Evolutionary conservation across 1,140 invertebrate species (phyloP).

Genomic region (Ruditapes philippinarum): DNA sequence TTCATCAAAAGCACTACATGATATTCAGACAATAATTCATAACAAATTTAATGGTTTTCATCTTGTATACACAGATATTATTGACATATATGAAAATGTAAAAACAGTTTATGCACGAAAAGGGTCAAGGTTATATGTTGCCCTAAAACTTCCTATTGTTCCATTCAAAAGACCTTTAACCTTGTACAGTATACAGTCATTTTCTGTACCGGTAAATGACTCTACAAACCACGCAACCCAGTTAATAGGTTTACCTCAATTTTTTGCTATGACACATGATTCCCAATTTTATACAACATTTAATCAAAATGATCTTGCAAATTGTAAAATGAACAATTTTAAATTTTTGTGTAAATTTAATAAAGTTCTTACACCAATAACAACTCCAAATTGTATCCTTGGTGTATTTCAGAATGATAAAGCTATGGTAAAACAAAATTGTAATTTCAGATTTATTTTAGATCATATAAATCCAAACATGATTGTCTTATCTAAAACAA

Average conservation of each 20-base stretch:
- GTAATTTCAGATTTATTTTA: conserved; percentile 61
- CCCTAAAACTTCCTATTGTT: conserved; percentile 7
- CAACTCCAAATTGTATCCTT: conserved; percentile 18
- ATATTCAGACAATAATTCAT: background rate
- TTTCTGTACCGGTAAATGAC: conserved; percentile 35
- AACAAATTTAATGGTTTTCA: conserved; percentile 21
- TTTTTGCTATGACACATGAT: no score
- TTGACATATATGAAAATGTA: conserved; percentile 25
- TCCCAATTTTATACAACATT: no score
- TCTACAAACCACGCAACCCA: conserved; percentile 42
- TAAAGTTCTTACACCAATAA: conserved; percentile 15
- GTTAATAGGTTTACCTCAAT: conserved; percentile 26
- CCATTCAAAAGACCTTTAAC: background rate
- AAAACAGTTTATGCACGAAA: conserved; percentile 37
- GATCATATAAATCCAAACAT: conserved; percentile 21
- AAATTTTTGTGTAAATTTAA: conserved; percentile 17
- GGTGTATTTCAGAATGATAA: conserved; percentile 57
- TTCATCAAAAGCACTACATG: no score
- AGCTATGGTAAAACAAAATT: background rate
- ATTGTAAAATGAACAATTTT: background rate
- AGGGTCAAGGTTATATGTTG: background rate
- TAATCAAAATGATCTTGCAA: no score
- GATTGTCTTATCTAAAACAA: conserved; percentile 44
- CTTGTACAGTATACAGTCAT: background rate
- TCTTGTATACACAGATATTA: background rate